phyloP scores from a whole-genome alignment of 2,113 vertebrate species.

The Holacanthus passer region DNA sequence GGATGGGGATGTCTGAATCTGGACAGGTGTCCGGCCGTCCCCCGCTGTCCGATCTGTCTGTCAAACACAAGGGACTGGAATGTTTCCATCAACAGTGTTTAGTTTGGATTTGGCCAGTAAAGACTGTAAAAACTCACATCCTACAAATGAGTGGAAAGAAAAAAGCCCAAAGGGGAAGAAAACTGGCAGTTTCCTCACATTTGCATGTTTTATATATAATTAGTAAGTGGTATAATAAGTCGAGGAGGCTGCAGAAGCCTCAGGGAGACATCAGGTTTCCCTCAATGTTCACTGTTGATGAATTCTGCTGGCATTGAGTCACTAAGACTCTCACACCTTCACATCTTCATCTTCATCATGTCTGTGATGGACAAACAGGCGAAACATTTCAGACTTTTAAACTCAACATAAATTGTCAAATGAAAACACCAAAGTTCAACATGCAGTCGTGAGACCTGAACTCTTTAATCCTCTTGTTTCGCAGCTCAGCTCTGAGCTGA shows the following conservation, averaged over 20 bases:
- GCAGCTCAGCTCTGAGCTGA: not conserved
- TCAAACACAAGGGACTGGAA: not conserved
- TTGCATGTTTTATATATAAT: not conserved
- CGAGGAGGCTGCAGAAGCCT: not conserved
- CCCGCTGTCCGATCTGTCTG: constrained; percentile 4
- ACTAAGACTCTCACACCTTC: not conserved
- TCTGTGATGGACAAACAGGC: not conserved
- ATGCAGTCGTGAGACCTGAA: too few relatives aligned
- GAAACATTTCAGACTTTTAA: not conserved
- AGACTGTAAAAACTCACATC: not conserved
- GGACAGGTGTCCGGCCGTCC: not conserved
- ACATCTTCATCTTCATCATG: not conserved
- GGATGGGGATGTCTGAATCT: not conserved
- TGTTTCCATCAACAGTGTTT: not conserved
- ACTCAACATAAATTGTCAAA: too few relatives aligned
- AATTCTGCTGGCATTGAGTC: not conserved
- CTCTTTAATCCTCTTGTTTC: too few relatives aligned
- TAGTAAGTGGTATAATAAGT: not conserved
- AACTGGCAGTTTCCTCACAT: not conserved
- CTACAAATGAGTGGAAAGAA: not conserved
- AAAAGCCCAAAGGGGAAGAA: not conserved
- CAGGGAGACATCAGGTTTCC: not conserved
- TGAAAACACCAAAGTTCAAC: too few relatives aligned
- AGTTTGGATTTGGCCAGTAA: not conserved
- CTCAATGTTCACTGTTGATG: not conserved